phyloP scores from a whole-genome alignment of 1,140 invertebrate genomes.

The Halyomorpha halys region DNA sequence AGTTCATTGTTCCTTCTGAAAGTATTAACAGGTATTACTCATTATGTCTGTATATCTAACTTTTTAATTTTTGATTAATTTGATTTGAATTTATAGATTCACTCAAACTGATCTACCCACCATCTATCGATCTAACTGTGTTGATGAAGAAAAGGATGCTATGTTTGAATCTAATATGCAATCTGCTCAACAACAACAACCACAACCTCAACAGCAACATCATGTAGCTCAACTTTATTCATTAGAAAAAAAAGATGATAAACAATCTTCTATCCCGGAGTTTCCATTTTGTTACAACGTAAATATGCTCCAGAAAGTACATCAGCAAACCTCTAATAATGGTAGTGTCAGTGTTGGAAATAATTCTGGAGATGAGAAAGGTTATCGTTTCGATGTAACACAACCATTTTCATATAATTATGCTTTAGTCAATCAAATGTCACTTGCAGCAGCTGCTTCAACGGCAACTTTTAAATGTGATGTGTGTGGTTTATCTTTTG shows the following conservation, averaged over 20 bases:
- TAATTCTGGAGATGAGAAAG: slow-evolving; percentile 42
- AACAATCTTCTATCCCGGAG: slow-evolving; percentile 37
- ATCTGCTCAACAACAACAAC: slow-evolving; percentile 19
- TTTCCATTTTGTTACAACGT: slow-evolving; percentile 47
- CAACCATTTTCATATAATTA: slow-evolving; percentile 45
- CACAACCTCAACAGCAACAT: slow-evolving; percentile 24
- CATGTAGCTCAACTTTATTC: slow-evolving; percentile 22
- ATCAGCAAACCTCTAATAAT: slow-evolving; percentile 36
- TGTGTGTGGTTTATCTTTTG: slow-evolving; percentile 70
- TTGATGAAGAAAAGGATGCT: slow-evolving; percentile 24
- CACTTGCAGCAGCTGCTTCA: slow-evolving; percentile 49
- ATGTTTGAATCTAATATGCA: slow-evolving; percentile 30
- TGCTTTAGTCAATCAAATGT: slow-evolving; percentile 46
- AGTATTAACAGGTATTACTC: slow-evolving; percentile 11
- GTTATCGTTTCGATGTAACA: slow-evolving; percentile 44
- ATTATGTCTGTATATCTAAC: neutral
- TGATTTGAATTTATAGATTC: slow-evolving; percentile 34
- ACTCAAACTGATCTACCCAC: slow-evolving; percentile 39
- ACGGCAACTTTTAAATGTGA: slow-evolving; percentile 77
- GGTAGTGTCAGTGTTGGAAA: slow-evolving; percentile 31
- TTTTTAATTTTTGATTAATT: slow-evolving; percentile 5
- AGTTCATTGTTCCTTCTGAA: slow-evolving; percentile 37
- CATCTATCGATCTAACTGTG: slow-evolving; percentile 25
- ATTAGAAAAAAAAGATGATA: slow-evolving; percentile 28
- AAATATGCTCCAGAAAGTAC: slow-evolving; percentile 43